Conservation (phyloP, 2,113 vertebrate species). For the Bubo scandiacus region DNA sequence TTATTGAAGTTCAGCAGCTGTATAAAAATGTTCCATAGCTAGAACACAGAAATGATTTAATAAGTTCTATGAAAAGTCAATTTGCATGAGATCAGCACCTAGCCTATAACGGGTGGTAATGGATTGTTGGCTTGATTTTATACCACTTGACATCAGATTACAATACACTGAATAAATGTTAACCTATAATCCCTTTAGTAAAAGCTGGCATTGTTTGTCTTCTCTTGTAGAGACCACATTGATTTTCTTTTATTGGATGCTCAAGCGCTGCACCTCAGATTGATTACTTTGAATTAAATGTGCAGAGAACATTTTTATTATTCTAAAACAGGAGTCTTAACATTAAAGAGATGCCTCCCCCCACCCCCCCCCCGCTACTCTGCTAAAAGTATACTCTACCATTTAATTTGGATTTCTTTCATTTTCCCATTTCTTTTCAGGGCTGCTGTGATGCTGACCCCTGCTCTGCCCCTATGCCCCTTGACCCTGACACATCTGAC, state of each 20-base stretch:
- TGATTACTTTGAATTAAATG: slow-evolving; percentile 96
- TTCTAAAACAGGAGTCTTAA: slow-evolving; percentile 76
- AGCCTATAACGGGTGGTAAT: slow-evolving; percentile 86
- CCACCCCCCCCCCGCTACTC: neutral
- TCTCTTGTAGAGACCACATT: slow-evolving; percentile 83
- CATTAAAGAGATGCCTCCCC: slow-evolving; percentile 63
- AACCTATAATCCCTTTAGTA: slow-evolving; percentile 92
- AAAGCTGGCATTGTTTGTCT: slow-evolving; percentile 90
- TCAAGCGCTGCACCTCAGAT: slow-evolving; percentile 86
- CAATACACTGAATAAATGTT: slow-evolving; percentile 94
- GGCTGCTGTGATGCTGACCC: slow-evolving; percentile 89
- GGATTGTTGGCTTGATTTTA: slow-evolving; percentile 93
- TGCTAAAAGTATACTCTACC: slow-evolving; percentile 51
- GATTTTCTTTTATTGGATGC: slow-evolving; percentile 95
- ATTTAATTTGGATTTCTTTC: slow-evolving; percentile 78
- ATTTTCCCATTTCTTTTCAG: slow-evolving; percentile 77
- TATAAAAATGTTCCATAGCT: slow-evolving; percentile 70
- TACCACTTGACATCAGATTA: slow-evolving; percentile 85
- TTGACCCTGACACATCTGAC: slow-evolving; percentile 97
- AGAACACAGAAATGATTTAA: slow-evolving; percentile 76
- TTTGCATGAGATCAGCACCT: slow-evolving; percentile 86
- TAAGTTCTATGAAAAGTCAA: slow-evolving; percentile 84
- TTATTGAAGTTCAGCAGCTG: slow-evolving; percentile 63
- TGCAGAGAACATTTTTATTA: slow-evolving; percentile 85
- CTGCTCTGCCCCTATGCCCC: slow-evolving; percentile 91